Base-by-base conservation (phyloP, 2,797 vertebrate species). In the Pseudomugil tenellus region DNA sequence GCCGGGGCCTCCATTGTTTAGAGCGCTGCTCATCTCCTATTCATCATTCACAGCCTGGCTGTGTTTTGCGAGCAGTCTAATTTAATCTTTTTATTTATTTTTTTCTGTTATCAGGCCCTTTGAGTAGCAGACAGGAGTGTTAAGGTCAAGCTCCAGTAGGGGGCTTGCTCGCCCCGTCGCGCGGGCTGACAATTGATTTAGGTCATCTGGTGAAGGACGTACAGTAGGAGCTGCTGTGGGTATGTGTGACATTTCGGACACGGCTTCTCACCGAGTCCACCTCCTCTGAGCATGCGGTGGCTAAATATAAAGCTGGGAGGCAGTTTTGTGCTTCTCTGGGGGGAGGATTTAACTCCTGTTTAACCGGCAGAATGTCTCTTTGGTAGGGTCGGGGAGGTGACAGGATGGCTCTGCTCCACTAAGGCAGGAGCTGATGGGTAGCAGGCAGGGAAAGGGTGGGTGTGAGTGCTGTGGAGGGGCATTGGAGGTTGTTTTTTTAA, bases 81-180 rank as follows among this genome's bases (percentile, higher is more conserved):
- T 88, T 84, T 74, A 41, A 80, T 81, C 70, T 64, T 74, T 59
- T 31, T 28, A 23, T 54, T 46, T 57, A 48, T 53, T 17, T 32
- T 31, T 13, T 32, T 26, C 46, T 6, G 34, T 63, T 67, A 54
- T n/a, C 32, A 10, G 75, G 67, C 56, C 71, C 70, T 76, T 60
- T 62, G 59, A 79, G 12, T 74, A 55, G 64, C 56, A 72, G 71
- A 63, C 61, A 28, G 64, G 67, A 74, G 84, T 46, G 86, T 79
- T 91, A 90, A 92, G 90, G 91, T 92, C 90, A 90, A 2, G 70
- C 80, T 83, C 87, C 89, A 65, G 88, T 74, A 88, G 91, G 90
- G 89, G 87, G 90, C 86, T 61, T 29, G 63, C 82, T 89, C 80
- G 63, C 80, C 86, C 86, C 74, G 74, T 66, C 8, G 83, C 3